These are phyloP conservation scores for Mellivora capensis DNA, from an alignment of 2,113 vertebrate species.

Conservation along the genomic window DNA sequence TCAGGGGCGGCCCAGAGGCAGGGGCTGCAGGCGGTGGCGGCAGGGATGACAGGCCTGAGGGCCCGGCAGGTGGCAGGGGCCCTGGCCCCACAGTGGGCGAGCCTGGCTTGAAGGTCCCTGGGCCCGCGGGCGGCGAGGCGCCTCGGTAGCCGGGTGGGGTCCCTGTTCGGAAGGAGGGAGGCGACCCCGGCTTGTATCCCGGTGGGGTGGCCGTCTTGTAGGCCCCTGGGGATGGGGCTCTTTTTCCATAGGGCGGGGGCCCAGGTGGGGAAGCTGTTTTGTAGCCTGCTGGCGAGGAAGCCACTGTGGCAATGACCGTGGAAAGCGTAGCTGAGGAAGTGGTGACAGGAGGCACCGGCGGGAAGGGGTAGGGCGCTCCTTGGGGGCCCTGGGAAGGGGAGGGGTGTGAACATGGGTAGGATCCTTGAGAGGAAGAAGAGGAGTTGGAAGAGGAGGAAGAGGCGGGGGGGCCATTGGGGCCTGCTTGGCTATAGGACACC, in stretches of 20 bases:
- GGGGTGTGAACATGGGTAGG: constrained; percentile 77
- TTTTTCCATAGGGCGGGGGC: constrained; percentile 77
- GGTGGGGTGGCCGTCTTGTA: constrained; percentile 80
- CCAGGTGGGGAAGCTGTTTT: constrained; percentile 78
- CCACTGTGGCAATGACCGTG: constrained; percentile 81
- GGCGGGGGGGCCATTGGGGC: constrained; percentile 59
- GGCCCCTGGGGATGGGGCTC: constrained; percentile 73
- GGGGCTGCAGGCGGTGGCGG: constrained; percentile 58
- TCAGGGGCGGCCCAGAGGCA: constrained; percentile 78
- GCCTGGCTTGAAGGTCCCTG: constrained; percentile 77
- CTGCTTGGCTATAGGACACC: constrained; percentile 69
- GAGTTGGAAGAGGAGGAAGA: constrained; percentile 72
- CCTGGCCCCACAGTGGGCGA: constrained; percentile 78
- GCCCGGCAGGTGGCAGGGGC: constrained; percentile 85
- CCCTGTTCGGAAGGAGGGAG: constrained; percentile 80
- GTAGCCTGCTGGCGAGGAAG: constrained; percentile 81
- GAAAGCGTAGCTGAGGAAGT: constrained; percentile 80
- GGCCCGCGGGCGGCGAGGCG: constrained; percentile 78
- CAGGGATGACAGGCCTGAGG: constrained; percentile 80
- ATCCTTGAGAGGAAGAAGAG: constrained; percentile 76
- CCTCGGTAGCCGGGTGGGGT: constrained; percentile 82
- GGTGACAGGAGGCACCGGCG: constrained; percentile 75
- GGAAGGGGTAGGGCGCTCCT: constrained; percentile 76
- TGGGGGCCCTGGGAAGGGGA: constrained; percentile 78
- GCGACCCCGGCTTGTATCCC: constrained; percentile 80